Base-by-base conservation (phyloP, 2,797 vertebrate genomes). In the Cynopterus sphinx region DNA sequence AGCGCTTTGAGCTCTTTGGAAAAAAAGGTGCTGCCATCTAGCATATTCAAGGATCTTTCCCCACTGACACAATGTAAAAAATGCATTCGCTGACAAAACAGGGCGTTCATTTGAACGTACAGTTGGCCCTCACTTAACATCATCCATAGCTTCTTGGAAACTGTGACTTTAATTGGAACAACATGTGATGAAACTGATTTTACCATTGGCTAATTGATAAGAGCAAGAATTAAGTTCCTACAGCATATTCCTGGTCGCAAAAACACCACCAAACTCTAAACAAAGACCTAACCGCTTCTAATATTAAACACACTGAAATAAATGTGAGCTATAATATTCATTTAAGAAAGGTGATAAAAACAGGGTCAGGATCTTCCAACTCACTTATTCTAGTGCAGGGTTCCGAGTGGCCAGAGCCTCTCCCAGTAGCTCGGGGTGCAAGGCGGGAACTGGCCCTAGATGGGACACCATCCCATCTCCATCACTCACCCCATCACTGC, bases 11-110 rank as follows among this genome's bases (percentile, higher is more conserved):
- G 71, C 31, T 95, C 84, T 90, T 91, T n/a, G 79, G 57, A 22
- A 59, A 79, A 79, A 81, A 91, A 94, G 22, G 13, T 51, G 68
- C 41, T 33, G 31, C 46, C 87, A 67, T 63, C 90, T 79, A 95
- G 90, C 86, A 86, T 43, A 95, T 19, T 86, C 31, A 90, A 89
- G 71, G 68, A 53, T 67, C 57, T 86, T 87, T 85, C 49, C 71
- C 75, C 11, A 79, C 10, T 90, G 81, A 90, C 63, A 96, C 70
- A 63, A 95, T 26, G 46, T 55, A 82, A 88, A 79, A 92, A 94
- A 94, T 83, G 78, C 22, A 49, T 68, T 95, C n/a, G 36, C 12
- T 68, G 78, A 91, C 68, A 91, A 88, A 95, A 71, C 11, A 85
- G 43, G 87, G 43, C 39, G 36, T 91, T 94, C 28, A 41, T 65